Percentiles rank a stretch among this genome's conserved stretches.
These are phyloP conservation scores for Epicampocera succincta DNA, from an alignment of 2,888 invertebrate genomes.

Conservation along the genomic window DNA sequence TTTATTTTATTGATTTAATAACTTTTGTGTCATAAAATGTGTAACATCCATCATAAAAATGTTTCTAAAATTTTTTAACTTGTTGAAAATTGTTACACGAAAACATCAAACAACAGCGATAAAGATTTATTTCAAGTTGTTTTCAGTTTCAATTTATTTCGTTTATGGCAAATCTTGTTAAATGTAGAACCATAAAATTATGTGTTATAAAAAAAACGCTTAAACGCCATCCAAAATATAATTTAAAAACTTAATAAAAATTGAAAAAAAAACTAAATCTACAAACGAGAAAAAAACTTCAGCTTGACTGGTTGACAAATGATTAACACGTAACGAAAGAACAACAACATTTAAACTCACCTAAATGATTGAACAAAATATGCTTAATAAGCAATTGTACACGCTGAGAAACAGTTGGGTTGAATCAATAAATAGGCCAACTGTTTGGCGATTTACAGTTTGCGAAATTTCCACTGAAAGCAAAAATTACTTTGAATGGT, in stretches of 20 bases:
- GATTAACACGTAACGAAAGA: slow-evolving; percentile 61
- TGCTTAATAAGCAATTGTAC: neutral
- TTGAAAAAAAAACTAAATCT: slow-evolving; percentile 19
- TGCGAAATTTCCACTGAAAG: too few species aligned
- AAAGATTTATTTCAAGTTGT: slow-evolving; percentile 16
- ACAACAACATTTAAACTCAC: neutral
- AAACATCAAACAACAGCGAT: slow-evolving; percentile 53
- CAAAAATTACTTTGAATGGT: too few species aligned
- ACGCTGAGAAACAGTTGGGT: slow-evolving; percentile 5
- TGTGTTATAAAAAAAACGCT: slow-evolving; percentile 27
- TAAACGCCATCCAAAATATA: slow-evolving; percentile 43
- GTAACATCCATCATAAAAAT: slow-evolving; percentile 41
- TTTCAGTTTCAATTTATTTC: slow-evolving; percentile 44
- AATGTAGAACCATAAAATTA: slow-evolving; percentile 61
- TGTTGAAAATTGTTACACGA: slow-evolving; percentile 58
- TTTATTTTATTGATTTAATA: slow-evolving; percentile 37
- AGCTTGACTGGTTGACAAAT: slow-evolving; percentile 64
- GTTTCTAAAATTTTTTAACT: slow-evolving; percentile 55
- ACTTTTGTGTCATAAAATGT: slow-evolving; percentile 36
- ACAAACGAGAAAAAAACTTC: slow-evolving; percentile 15
- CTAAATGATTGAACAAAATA: slow-evolving; percentile 12
- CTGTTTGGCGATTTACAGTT: too few species aligned
- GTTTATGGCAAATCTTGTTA: slow-evolving; percentile 63
- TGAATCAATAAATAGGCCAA: too few species aligned
- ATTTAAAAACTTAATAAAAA: slow-evolving; percentile 23